Evolutionary conservation across 2,113 vertebrate species (phyloP).

Genomic region (Pristiophorus japonicus): DNA sequence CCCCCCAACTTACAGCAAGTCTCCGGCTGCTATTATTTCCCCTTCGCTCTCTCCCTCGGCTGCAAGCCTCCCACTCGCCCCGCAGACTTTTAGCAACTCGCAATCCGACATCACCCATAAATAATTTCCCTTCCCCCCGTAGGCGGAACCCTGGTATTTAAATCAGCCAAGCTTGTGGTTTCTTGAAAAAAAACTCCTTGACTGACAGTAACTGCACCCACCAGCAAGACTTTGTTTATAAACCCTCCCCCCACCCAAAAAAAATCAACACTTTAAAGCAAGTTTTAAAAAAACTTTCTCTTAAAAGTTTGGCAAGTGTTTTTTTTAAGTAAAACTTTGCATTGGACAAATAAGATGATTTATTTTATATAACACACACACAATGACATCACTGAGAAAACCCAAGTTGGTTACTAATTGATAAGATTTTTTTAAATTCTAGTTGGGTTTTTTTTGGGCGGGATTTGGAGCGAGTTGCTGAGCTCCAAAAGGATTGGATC

Average conservation of each 20-base stretch:
- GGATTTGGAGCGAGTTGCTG: background rate
- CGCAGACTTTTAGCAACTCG: conserved; percentile 28
- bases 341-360: too few species aligned
- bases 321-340: background rate
- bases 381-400: background rate
- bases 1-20: background rate
- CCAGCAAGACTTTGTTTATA: too few species aligned
- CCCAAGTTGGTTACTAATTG: conserved; percentile 11
- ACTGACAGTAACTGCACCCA: conserved; percentile 11
- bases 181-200: background rate
- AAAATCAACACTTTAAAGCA: background rate
- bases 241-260: background rate
- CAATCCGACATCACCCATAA: conserved; percentile 27
- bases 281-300: background rate
- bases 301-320: background rate
- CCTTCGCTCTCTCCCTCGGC: background rate
- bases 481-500: background rate
- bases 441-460: background rate
- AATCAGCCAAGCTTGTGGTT: conserved; percentile 7
- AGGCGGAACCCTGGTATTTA: conserved; percentile 31
- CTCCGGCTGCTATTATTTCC: background rate
- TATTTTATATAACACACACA: background rate
- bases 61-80: conserved; percentile 19
- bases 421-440: background rate
- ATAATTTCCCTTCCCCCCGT: conserved; percentile 30